Conservation (phyloP, 2,888 invertebrate genomes). For the Trimorus sp. region DNA sequence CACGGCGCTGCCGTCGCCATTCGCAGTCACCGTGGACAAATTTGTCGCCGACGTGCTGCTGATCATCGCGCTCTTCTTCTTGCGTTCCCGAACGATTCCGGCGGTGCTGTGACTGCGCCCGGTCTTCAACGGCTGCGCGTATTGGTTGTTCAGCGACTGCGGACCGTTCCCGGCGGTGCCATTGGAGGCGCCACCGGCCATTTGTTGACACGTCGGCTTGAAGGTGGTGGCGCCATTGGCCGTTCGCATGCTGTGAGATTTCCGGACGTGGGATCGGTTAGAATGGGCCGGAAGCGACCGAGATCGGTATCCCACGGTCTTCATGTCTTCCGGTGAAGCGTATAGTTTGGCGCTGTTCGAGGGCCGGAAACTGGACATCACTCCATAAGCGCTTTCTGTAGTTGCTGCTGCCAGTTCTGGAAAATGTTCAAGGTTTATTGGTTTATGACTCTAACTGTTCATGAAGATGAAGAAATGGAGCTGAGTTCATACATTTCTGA, state of each 20-base stretch:
- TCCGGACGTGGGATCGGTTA: conserved; percentile 84
- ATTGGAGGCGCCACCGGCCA: conserved; percentile 56
- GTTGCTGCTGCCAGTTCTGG: conserved; percentile 81
- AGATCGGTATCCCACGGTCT: conserved; percentile 86
- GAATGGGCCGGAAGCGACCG: conserved; percentile 83
- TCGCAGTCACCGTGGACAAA: conserved; percentile 73
- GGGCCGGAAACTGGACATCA: conserved; percentile 95
- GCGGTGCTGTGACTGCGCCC: conserved; percentile 79
- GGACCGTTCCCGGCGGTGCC: conserved; percentile 68
- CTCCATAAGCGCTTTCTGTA: conserved; percentile 82
- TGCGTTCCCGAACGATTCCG: conserved; percentile 77
- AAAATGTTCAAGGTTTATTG: neutral
- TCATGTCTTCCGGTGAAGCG: conserved; percentile 93
- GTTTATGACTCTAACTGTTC: no score
- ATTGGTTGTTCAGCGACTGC: conserved; percentile 81
- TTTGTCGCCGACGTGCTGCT: conserved; percentile 81
- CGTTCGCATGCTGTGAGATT: conserved; percentile 85
- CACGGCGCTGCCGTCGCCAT: conserved; percentile 52
- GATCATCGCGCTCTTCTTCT: conserved; percentile 79
- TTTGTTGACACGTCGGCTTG: conserved; percentile 77
- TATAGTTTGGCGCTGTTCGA: conserved; percentile 92
- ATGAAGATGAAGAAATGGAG: no score
- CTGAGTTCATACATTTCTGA: no score
- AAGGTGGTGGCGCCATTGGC: conserved; percentile 81
- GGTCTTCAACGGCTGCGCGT: conserved; percentile 84